phyloP scores from a whole-genome alignment of 2,797 vertebrate genomes.

The Rachycentron canadum region DNA sequence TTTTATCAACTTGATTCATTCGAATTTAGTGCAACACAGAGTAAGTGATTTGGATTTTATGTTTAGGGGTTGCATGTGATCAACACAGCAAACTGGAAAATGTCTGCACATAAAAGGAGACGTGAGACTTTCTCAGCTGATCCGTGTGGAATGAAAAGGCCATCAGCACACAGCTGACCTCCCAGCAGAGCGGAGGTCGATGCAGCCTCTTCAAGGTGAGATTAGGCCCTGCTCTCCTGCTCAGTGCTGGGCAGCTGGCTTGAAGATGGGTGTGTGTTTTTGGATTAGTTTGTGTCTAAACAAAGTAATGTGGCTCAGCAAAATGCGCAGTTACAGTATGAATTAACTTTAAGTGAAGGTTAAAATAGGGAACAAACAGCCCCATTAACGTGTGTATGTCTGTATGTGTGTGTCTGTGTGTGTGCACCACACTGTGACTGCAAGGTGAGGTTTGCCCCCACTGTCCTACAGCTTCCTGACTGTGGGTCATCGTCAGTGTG shows the following conservation, averaged over 20 bases:
- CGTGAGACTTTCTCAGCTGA: conserved; percentile 46
- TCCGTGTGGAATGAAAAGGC: conserved; percentile 54
- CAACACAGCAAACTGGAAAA: conserved; percentile 3
- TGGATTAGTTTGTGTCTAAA: conserved; percentile 12
- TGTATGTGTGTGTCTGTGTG: neutral
- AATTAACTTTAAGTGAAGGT: neutral
- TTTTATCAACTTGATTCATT: neutral
- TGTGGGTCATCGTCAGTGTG: conserved; percentile 5
- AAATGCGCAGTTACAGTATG: neutral
- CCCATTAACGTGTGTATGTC: neutral
- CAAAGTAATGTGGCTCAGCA: neutral
- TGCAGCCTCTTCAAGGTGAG: conserved; percentile 48
- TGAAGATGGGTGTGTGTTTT: neutral
- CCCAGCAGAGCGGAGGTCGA: conserved; percentile 51
- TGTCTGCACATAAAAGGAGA: conserved; percentile 55
- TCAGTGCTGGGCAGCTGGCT: neutral
- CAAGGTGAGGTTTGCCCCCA: conserved; percentile 56
- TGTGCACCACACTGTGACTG: neutral
- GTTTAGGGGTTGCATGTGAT: neutral
- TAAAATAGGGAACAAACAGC: neutral
- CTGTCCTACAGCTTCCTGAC: conserved; percentile 33
- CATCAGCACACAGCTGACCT: conserved; percentile 67
- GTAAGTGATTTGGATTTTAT: too few relatives aligned
- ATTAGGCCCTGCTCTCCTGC: conserved; percentile 4
- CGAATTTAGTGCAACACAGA: neutral